Base-by-base conservation (phyloP, 2,113 vertebrate species). In the Macrotus californicus region DNA sequence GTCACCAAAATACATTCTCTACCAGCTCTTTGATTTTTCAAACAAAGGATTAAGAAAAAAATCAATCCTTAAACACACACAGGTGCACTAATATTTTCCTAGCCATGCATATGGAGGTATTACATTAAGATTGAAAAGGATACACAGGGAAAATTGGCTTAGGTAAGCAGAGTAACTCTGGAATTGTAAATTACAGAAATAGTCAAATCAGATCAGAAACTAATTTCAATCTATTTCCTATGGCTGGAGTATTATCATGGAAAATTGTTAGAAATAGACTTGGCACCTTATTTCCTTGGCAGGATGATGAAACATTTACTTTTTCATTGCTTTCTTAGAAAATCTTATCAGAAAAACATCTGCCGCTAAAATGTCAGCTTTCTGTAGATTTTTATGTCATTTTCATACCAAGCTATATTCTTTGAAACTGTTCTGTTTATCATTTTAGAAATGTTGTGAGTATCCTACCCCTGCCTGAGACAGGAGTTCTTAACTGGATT, bases 341-440 rank as follows among this genome's bases (percentile, higher is more conserved):
- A 94, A 83, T 54, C 21, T 48, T 72, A 76, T 76, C 46, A 84
- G 69, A 93, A 94, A 94, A 93, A 72, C n/a, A 90, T 73, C 56
- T 73, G 39, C 29, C 66, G 50, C 18, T 84, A 87, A 89, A 92
- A 82, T 92, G 66, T 83, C 46, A 54, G 10, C 79, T 87, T 93
- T 91, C 70, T 64, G 50, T 36, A 81, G 16, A 81, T 84, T 81
- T 93, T 66, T 50, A 87, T 69, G 84, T 19, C 34, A 88, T 61
- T 93, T 96, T 91, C 90, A 87, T 61, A 77, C 0, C 10, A 89
- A 76, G 22, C 4, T 22, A 81, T 36, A 81, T 64, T 73, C 21
- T 81, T 89, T 69, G 2, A 83, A 39, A 82, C 7, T 41, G 24
- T 77, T 36, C 3, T 82, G 5, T 66, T 96, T 36, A 75, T 46